phyloP scores from a whole-genome alignment of 2,113 vertebrate genomes.

The Dunckerocampus dactyliophorus region DNA sequence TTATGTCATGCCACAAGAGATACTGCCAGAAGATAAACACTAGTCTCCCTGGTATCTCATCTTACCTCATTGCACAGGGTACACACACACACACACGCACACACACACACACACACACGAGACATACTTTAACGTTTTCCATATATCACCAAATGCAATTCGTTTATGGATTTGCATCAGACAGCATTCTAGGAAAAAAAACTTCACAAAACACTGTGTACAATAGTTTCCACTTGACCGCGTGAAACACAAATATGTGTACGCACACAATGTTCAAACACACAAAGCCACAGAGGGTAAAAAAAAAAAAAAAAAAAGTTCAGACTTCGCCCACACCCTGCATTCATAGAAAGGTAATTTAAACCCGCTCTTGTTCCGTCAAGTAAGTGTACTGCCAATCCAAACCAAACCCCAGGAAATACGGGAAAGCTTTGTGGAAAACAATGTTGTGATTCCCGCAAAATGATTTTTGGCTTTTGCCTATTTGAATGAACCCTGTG shows the following conservation, averaged over 20 bases:
- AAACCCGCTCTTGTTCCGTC: conserved; percentile 24
- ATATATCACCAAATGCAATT: conserved; percentile 26
- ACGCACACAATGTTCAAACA: background rate
- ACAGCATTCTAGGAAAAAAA: conserved; percentile 10
- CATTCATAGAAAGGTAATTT: conserved; percentile 44
- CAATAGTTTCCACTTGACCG: conserved; percentile 3
- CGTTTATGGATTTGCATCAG: conserved; percentile 13
- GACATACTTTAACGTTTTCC: conserved; percentile 12
- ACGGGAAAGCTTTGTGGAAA: conserved; percentile 43
- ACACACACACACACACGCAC: conserved; percentile 13
- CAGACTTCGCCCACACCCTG: conserved; percentile 23
- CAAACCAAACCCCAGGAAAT: conserved; percentile 52
- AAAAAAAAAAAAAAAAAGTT: conserved; percentile 12
- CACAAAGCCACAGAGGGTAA: conserved; percentile 16
- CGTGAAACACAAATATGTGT: background rate
- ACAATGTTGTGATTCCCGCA: conserved; percentile 57
- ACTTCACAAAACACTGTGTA: conserved; percentile 2
- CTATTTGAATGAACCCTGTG: conserved; percentile 34
- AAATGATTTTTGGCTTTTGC: conserved; percentile 30
- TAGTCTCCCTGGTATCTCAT: conserved; percentile 62
- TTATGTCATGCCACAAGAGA: conserved; percentile 68
- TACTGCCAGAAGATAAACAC: conserved; percentile 63
- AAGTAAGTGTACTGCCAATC: conserved; percentile 42
- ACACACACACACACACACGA: conserved; percentile 4
- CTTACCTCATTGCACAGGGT: conserved; percentile 47